A percentile compares a stretch with the other conserved stretches of the same genome.
Evolutionary conservation across 1,140 invertebrate species (phyloP).

Genomic region (Archivesica marissinica): DNA sequence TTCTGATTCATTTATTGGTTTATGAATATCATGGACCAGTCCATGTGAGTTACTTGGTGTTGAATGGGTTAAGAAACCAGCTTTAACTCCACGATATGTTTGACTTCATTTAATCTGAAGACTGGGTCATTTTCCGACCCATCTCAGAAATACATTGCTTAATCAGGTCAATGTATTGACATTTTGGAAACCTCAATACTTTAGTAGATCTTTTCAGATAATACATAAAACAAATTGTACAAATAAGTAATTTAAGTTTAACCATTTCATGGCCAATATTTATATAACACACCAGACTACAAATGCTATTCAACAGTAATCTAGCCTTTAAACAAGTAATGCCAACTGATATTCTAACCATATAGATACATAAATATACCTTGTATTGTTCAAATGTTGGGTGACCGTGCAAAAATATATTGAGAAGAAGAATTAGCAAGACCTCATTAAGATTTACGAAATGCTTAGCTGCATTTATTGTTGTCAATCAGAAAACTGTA

Average conservation of each 20-base stretch:
- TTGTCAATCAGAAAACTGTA: no score
- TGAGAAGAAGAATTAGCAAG: background rate
- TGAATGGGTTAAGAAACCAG: no score
- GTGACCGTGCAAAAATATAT: background rate
- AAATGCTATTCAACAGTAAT: conserved; percentile 7
- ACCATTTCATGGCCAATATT: conserved; percentile 1
- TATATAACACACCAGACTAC: background rate
- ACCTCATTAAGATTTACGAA: no score
- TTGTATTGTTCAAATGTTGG: conserved; percentile 25
- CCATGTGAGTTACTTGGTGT: no score
- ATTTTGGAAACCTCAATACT: conserved; percentile 18
- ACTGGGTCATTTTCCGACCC: no score
- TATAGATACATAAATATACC: background rate
- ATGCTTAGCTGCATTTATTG: no score
- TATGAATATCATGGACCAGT: no score
- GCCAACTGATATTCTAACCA: background rate
- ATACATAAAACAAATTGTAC: conserved; percentile 31
- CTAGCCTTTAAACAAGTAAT: background rate
- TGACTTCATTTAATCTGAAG: no score
- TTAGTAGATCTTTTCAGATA: conserved; percentile 5
- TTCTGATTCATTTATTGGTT: no score
- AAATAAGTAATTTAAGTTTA: conserved; percentile 8
- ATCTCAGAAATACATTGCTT: background rate
- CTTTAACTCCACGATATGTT: no score
- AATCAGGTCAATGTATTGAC: conserved; percentile 36